phyloP scores from a whole-genome alignment of 2,888 invertebrate species.

The Dyspetes luteomarginatus region DNA sequence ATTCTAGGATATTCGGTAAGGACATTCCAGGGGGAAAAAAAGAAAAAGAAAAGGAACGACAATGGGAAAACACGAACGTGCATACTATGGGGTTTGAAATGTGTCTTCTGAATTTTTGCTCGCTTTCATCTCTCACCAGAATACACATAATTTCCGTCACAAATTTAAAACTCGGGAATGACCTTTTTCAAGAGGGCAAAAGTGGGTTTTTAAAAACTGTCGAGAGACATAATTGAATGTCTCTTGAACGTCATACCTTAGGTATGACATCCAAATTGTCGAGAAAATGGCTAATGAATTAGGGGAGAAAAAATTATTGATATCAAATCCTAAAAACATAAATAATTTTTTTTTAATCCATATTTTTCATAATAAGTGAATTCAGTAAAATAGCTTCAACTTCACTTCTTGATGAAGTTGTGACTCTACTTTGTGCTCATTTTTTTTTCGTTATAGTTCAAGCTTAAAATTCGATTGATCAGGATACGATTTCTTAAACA shows the following conservation, averaged over 20 bases:
- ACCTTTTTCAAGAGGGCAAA: background rate
- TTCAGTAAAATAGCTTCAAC: background rate
- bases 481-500: too few relatives aligned
- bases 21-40: slow-evolving; percentile 8
- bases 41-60: background rate
- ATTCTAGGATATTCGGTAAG: slow-evolving; percentile 40
- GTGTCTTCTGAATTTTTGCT: slow-evolving; percentile 6
- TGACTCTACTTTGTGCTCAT: too few relatives aligned
- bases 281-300: too few relatives aligned
- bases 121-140: background rate
- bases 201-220: background rate
- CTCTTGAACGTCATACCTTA: background rate
- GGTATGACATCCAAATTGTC: too few relatives aligned
- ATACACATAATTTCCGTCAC: background rate
- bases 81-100: background rate
- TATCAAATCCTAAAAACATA: too few relatives aligned
- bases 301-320: too few relatives aligned
- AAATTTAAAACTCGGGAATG: background rate
- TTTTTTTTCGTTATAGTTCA: too few relatives aligned
- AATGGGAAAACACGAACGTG: slow-evolving; percentile 4
- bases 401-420: too few relatives aligned
- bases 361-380: too few relatives aligned
- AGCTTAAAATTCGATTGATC: too few relatives aligned
- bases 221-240: background rate
- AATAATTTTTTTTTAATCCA: too few relatives aligned